These are phyloP conservation scores for Xanthorhoe designata DNA, from an alignment of 2,888 invertebrate genomes.

Conservation along the genomic window DNA sequence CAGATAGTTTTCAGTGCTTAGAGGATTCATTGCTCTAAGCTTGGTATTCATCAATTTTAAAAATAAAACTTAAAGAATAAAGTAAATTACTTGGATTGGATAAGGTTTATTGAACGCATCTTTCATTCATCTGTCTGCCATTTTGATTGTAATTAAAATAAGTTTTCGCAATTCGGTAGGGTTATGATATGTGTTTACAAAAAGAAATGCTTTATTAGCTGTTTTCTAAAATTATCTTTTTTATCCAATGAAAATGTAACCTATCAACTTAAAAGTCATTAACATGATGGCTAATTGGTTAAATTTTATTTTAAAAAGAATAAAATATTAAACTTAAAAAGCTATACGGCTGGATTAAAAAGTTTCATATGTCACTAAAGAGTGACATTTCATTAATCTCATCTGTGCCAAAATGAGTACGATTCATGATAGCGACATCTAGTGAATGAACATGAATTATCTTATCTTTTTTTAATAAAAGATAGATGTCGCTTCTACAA, in stretches of 20 bases:
- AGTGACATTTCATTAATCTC: not conserved
- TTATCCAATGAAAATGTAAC: too few relatives aligned
- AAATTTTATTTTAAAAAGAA: too few relatives aligned
- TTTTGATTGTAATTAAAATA: not conserved
- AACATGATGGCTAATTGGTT: too few relatives aligned
- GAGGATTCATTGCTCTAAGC: too few relatives aligned
- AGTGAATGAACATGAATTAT: not conserved
- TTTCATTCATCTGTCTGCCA: not conserved
- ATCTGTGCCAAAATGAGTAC: not conserved
- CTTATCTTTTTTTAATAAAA: not conserved
- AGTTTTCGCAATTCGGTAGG: not conserved
- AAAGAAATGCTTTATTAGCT: not conserved
- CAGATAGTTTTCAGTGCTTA: not conserved
- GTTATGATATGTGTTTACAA: not conserved
- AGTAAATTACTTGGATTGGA: not conserved
- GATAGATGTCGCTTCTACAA: not conserved
- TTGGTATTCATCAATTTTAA: too few relatives aligned
- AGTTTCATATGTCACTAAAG: too few relatives aligned
- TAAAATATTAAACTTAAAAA: not conserved
- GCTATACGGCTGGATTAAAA: too few relatives aligned
- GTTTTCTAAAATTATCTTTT: too few relatives aligned
- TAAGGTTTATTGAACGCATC: not conserved
- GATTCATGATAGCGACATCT: not conserved
- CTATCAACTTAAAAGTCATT: too few relatives aligned
- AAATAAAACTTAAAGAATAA: too few relatives aligned